phyloP scores from a whole-genome alignment of 2,113 vertebrate genomes.

The Echinops telfairi region DNA sequence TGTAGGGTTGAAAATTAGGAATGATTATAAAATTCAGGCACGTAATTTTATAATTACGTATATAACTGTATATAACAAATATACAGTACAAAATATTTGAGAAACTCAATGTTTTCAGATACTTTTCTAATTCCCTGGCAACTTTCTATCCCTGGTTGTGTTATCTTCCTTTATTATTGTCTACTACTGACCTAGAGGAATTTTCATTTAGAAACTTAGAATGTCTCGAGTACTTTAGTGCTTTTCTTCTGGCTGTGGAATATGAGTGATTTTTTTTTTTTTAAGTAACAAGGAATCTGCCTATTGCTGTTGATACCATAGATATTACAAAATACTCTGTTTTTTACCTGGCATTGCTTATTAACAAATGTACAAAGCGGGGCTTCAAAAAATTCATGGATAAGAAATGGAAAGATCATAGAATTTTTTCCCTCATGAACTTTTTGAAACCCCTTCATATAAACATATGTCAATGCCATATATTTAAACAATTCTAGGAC shows the following conservation, averaged over 20 bases:
- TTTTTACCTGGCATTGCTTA: not conserved
- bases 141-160: not conserved
- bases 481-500: constrained; percentile 28
- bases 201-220: constrained; percentile 24
- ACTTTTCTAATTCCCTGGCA: constrained; percentile 21
- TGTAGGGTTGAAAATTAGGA: constrained; percentile 29
- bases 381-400: no score
- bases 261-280: constrained; percentile 21
- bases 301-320: not conserved
- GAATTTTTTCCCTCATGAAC: no score
- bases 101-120: constrained; percentile 12
- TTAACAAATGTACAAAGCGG: not conserved
- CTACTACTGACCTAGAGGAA: not conserved
- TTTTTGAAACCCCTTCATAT: not conserved
- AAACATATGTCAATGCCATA: not conserved
- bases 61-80: not conserved
- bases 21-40: not conserved
- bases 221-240: not conserved
- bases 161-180: not conserved
- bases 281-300: not conserved
- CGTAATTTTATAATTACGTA: no score
- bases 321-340: not conserved
- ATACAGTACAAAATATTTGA: constrained; percentile 29
- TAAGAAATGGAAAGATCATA: no score
- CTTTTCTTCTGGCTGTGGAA: constrained; percentile 33